Conservation (phyloP, 2,113 vertebrate species). For the Rhinoptilus africanus region DNA sequence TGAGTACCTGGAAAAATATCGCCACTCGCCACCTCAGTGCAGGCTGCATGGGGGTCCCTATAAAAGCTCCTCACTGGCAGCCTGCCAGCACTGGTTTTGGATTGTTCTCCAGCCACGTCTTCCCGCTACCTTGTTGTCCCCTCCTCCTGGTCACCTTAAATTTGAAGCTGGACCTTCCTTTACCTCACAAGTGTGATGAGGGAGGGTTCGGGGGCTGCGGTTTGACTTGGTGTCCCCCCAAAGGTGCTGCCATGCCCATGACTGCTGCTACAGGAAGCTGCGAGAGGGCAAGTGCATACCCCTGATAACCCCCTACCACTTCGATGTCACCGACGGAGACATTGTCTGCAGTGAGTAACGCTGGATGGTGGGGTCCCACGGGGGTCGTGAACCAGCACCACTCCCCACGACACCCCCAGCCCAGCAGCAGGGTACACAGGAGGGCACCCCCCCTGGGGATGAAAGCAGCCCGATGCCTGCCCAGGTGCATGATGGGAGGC, state of each 20-base stretch:
- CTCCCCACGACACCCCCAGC: not conserved
- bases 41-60: accelerated
- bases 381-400: not conserved
- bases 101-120: accelerated
- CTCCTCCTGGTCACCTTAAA: not conserved
- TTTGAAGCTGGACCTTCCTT: not conserved
- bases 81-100: accelerated
- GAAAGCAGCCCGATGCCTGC: not conserved
- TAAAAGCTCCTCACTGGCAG: accelerated
- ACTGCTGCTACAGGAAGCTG: conserved; percentile 62
- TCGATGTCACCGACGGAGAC: not conserved
- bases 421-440: not conserved
- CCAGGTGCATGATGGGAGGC: accelerated
- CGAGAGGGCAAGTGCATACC: conserved; percentile 43
- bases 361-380: accelerated
- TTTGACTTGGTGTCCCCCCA: not conserved
- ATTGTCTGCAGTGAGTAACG: conserved; percentile 45
- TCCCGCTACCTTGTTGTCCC: not conserved
- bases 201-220: not conserved
- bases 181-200: not conserved
- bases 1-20: not conserved
- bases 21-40: accelerated
- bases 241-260: conserved; percentile 62
- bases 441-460: not conserved
- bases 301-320: conserved; percentile 35